A percentile compares a stretch with the other conserved stretches of the same genome.
Conservation (phyloP, 2,113 vertebrate genomes). For the Sardina pilchardus region DNA sequence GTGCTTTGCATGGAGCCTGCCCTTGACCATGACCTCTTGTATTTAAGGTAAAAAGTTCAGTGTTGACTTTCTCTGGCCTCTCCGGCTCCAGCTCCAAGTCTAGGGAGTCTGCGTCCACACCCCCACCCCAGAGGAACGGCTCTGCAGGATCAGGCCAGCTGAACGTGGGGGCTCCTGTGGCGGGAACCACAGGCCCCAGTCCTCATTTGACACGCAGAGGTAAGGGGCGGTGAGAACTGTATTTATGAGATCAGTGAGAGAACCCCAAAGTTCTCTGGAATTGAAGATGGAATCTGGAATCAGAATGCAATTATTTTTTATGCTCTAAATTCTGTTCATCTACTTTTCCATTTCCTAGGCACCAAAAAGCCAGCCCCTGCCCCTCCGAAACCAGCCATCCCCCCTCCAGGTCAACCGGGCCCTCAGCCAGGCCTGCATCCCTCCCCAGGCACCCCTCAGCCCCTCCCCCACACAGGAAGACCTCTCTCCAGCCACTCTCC, state of each 20-base stretch:
- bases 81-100: constrained; percentile 73
- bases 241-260: no score
- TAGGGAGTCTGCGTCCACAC: constrained; percentile 75
- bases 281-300: no score
- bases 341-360: constrained; percentile 63
- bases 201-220: constrained; percentile 87
- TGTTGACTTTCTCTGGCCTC: constrained; percentile 19
- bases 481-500: constrained; percentile 72
- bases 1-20: not conserved
- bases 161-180: constrained; percentile 60
- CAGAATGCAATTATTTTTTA: no score
- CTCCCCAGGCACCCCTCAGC: constrained; percentile 65
- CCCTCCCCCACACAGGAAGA: constrained; percentile 76
- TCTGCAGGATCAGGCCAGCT: constrained; percentile 72
- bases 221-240: constrained; percentile 50
- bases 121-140: constrained; percentile 77
- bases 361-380: constrained; percentile 94
- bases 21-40: not conserved
- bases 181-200: constrained; percentile 81
- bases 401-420: constrained; percentile 79
- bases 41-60: not conserved
- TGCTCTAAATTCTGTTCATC: not conserved
- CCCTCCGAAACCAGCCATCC: constrained; percentile 89
- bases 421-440: constrained; percentile 63
- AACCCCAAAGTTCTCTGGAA: no score